Conservation (phyloP, 2,888 invertebrate genomes). For the Trilocha varians region DNA sequence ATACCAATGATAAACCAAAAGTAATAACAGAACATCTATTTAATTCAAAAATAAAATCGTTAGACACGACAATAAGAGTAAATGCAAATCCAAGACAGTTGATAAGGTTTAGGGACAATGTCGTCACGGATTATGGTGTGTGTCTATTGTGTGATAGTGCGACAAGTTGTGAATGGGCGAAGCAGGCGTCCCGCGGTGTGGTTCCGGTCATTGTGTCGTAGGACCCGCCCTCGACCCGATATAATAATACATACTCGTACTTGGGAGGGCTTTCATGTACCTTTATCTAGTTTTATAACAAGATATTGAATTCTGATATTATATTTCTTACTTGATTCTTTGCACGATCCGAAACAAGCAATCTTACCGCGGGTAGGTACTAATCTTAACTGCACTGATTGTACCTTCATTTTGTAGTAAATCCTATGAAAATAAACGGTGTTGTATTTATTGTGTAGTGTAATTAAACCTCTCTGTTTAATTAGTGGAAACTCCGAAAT, state of each 20-base stretch:
- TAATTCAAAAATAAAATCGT: neutral
- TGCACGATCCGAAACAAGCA: too few species aligned
- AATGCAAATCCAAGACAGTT: neutral
- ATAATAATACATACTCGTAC: conserved; percentile 5
- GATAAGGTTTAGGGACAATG: conserved; percentile 36
- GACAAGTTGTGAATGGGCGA: conserved; percentile 19
- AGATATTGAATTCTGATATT: too few species aligned
- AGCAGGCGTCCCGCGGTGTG: conserved; percentile 40
- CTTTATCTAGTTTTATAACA: neutral
- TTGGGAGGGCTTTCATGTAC: neutral
- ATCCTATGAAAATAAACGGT: too few species aligned
- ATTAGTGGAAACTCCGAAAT: too few species aligned
- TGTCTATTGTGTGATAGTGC: conserved; percentile 10
- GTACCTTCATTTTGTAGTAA: too few species aligned
- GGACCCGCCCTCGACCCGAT: conserved; percentile 30
- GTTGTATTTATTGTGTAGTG: too few species aligned
- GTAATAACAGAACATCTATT: neutral
- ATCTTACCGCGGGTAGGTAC: too few species aligned
- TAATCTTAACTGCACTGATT: too few species aligned
- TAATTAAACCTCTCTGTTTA: too few species aligned
- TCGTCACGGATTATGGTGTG: conserved; percentile 34
- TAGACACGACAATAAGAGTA: neutral
- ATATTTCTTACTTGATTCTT: too few species aligned
- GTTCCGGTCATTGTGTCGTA: conserved; percentile 57
- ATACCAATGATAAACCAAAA: too few species aligned